Evolutionary conservation across 2,888 invertebrate genomes (phyloP), one percentile per base, ranked within the genome.

Genomic region (Idaea straminata): DNA sequence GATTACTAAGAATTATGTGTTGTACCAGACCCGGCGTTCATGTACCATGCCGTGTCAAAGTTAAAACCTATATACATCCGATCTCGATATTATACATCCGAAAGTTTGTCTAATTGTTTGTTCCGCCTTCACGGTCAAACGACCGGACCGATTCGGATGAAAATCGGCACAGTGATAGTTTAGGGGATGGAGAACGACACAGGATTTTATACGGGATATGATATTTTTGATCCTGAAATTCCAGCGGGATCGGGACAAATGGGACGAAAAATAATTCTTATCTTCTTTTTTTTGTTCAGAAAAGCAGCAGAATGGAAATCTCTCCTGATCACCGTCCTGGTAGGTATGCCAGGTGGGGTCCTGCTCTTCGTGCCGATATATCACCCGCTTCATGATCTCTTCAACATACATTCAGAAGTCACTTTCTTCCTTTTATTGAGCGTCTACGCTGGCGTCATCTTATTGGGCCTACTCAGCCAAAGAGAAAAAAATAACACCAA

Each of bases 281-380:
- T 25, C n/a, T n/a, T n/a, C 25, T 25, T 25, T 25, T 25, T 57
- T 59, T 66, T 65, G 74, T 73, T 15, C 78, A 89, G 90, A 25
- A 79, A 71, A 64, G 67, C 66, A 6, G 66, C 72, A 0, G 92
- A 92, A 74, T 83, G 79, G 83, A 88, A 83, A 63, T 82, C 89
- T 0, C 85, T 94, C 0, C 35, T 95, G 7, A 73, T 96, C 47
- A 93, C 96, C 0, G 94, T 94, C 0, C 72, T 95, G 4, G 84
- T 96, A 63, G 95, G 96, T 34, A 95, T 96, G 93, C 95, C 96
- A 4, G 94, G 95, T 0, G 96, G 97, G 0, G 94, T 96, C 0
- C 79, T 96, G 3, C 87, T 96, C 77, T 97, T 97, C 82, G 84
- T 96, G 15, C 94, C 95, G 0, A 87, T 96, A 69, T 97, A 97